Conservation (phyloP, 2,113 vertebrate species). For the Pseudorasbora parva region DNA sequence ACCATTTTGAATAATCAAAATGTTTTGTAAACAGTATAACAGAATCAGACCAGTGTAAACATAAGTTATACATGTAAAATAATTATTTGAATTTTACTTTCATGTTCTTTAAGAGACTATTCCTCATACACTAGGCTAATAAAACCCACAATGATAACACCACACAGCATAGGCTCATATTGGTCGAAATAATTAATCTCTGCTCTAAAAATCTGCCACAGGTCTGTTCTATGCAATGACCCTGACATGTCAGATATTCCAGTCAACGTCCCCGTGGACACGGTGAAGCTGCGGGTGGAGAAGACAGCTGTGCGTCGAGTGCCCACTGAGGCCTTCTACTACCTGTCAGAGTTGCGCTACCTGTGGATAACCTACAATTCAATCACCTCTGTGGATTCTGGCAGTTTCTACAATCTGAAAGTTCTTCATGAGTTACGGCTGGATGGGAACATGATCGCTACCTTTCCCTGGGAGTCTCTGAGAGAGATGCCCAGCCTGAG, state of each 20-base stretch:
- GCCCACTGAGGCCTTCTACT: conserved; percentile 93
- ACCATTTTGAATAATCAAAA: background rate
- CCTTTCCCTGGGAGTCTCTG: conserved; percentile 93
- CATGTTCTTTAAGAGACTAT: background rate
- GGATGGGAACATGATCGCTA: conserved; percentile 87
- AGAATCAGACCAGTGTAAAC: background rate
- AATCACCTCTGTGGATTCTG: conserved; percentile 81
- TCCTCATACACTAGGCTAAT: background rate
- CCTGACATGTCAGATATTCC: conserved; percentile 94
- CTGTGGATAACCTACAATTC: conserved; percentile 95
- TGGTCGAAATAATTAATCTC: background rate
- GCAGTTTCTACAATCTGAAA: conserved; percentile 94
- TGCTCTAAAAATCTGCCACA: conserved; percentile 60
- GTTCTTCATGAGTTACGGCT: conserved; percentile 90
- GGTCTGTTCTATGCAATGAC: conserved; percentile 91
- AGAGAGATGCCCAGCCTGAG: conserved; percentile 86
- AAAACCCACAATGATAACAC: background rate
- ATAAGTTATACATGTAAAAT: background rate
- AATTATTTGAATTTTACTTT: background rate
- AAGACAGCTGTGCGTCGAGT: conserved; percentile 86
- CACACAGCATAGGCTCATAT: background rate
- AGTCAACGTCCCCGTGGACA: conserved; percentile 88
- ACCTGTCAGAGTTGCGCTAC: conserved; percentile 88
- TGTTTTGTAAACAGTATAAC: background rate
- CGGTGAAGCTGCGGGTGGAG: conserved; percentile 90